Base-by-base conservation (phyloP, 2,888 invertebrate genomes). In the Drosophila merina region DNA sequence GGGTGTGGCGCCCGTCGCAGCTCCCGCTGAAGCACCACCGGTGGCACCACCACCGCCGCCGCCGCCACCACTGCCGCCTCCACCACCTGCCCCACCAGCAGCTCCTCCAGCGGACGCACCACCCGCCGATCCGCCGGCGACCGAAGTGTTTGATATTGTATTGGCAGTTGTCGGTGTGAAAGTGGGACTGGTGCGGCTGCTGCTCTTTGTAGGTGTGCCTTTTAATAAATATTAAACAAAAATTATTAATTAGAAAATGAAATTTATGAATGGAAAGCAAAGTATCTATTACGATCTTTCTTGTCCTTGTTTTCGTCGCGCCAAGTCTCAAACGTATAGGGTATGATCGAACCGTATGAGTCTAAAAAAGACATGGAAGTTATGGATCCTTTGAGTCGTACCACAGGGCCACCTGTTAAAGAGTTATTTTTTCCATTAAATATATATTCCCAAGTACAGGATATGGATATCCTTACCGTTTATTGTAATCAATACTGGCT, bases 321-420 rank as follows among this genome's bases (percentile, higher is more conserved):
- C 98, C 98, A 99, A 85, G 96, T 94, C 92, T 98, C 98, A 90
- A 95, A 97, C 45, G 97, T 95, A 90, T 96, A 96, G 70, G 97
- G 96, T 90, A 99, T 96, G 83, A 99, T 94, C 90, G 96, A 95
- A 90, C 99, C 99, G 90, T 96, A 97, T 91, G 96, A 97, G 93
- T 99, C 99, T 91, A 99, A 94, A 93, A 99, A 99, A 77, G 97
- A 97, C 95, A 99, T 96, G 77, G 96, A 95, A 89, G 98, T 93
- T 90, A 99, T 97, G 90, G 97, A 95, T 88, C 99, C 99, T 93
- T 98, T 98, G 92, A 99, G 94, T 92, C 98, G 96, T 93, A 98
- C 98, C 91, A 98, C 96, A 85, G 98, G 97, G 86, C 98, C 98
- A 90, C 99, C 99, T 96, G 93, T 33, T n/a, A 12, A 9, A 20